Evolutionary conservation across 2,797 vertebrate genomes (phyloP).

Genomic region (Alcedo atthis): DNA sequence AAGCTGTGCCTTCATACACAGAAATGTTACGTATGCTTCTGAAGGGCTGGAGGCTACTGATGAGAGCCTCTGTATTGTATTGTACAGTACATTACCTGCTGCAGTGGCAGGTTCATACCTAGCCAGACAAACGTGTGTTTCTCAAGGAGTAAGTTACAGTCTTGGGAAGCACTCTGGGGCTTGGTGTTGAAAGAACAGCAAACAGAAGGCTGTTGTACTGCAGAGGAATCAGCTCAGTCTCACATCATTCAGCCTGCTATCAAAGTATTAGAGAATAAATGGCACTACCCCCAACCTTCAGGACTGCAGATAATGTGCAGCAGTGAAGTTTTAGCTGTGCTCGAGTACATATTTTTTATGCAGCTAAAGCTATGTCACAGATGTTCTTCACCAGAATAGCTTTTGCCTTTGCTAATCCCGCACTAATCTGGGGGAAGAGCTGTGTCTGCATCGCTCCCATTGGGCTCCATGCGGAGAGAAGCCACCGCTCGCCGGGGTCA

Average conservation of each 20-base stretch:
- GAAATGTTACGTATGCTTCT: neutral
- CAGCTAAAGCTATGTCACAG: conserved; percentile 36
- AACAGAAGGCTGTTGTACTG: neutral
- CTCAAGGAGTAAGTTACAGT: neutral
- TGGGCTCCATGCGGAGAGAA: neutral
- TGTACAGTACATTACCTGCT: neutral
- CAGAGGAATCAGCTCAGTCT: neutral
- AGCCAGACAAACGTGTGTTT: neutral
- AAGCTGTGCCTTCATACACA: neutral
- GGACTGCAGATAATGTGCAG: neutral
- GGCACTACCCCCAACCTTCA: neutral
- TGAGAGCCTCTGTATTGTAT: neutral
- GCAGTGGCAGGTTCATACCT: neutral
- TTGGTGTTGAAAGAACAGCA: neutral
- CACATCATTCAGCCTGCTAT: neutral
- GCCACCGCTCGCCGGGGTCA: neutral
- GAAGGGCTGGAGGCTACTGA: neutral
- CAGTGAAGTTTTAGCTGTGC: conserved; percentile 37
- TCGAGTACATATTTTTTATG: conserved; percentile 35
- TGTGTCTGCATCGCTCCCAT: neutral
- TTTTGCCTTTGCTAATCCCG: conserved; percentile 53
- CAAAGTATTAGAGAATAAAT: neutral
- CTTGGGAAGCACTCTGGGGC: neutral
- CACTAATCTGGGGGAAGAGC: conserved; percentile 25
- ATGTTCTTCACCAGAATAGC: conserved; percentile 42